Percentiles rank a stretch among this genome's conserved stretches.
phyloP scores from a whole-genome alignment of 2,888 invertebrate genomes.

The Meliscaeva auricollis region DNA sequence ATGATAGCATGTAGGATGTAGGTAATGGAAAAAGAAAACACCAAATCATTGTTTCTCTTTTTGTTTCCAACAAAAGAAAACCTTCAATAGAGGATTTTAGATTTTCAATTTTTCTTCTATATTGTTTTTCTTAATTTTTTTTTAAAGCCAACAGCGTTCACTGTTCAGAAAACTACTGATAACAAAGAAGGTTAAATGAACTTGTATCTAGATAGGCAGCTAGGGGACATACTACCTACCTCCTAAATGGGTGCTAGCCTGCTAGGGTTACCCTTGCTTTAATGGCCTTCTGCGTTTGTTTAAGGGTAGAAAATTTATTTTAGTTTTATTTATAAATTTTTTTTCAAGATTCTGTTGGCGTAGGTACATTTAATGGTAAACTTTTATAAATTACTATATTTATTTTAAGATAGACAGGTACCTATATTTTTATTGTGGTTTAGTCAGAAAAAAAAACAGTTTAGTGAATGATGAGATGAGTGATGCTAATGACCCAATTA shows the following conservation, averaged over 20 bases:
- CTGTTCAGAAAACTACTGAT: not conserved
- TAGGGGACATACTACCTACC: not conserved
- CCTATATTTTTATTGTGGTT: too few relatives aligned
- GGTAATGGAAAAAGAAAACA: slow-evolving; percentile 12
- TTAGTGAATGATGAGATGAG: too few relatives aligned
- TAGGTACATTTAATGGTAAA: too few relatives aligned
- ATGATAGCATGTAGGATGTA: not conserved
- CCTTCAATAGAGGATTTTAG: slow-evolving; percentile 48
- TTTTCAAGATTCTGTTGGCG: too few relatives aligned
- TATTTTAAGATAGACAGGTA: too few relatives aligned
- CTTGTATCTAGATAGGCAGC: not conserved
- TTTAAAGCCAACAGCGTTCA: not conserved
- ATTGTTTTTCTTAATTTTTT: not conserved
- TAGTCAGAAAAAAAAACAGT: too few relatives aligned
- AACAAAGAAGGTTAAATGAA: slow-evolving; percentile 29
- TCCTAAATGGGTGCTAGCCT: not conserved
- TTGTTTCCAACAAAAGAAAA: slow-evolving; percentile 73
- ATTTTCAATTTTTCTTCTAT: not conserved
- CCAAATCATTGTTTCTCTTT: slow-evolving; percentile 28
- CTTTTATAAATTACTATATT: too few relatives aligned
- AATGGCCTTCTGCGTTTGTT: not conserved
- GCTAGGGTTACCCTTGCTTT: not conserved
- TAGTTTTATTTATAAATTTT: not conserved
- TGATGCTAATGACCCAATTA: too few relatives aligned
- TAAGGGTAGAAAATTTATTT: not conserved